Conservation (phyloP, 1,140 invertebrate species). For the Drosophila nikananu region DNA sequence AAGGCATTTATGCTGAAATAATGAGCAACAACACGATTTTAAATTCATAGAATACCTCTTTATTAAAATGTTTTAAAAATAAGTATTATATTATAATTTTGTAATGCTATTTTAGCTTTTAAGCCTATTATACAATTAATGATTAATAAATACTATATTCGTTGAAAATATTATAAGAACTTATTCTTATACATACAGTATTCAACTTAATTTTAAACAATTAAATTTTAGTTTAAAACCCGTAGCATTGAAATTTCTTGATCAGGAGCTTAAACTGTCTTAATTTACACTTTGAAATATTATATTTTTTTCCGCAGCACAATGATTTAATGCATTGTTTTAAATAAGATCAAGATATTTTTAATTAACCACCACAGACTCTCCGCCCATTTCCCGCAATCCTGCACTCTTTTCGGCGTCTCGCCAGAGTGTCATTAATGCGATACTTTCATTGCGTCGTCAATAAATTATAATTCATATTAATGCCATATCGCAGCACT, state of each 20-base stretch:
- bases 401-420: not conserved
- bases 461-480: slow-evolving; percentile 50
- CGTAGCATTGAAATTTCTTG: not conserved
- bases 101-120: not conserved
- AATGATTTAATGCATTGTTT: not conserved
- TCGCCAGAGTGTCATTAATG: slow-evolving; percentile 30
- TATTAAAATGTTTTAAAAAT: not conserved
- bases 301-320: not conserved
- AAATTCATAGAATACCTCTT: not conserved
- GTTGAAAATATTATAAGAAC: no score
- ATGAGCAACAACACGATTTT: not conserved
- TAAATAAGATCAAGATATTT: slow-evolving; percentile 8
- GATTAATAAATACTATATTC: not conserved
- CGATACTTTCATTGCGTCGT: slow-evolving; percentile 27
- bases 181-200: no score
- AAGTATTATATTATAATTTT: not conserved
- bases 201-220: not conserved
- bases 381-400: not conserved
- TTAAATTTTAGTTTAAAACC: not conserved
- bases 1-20: slow-evolving; percentile 8
- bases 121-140: not conserved
- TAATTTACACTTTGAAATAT: not conserved
- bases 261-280: not conserved
- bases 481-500: slow-evolving; percentile 27
- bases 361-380: slow-evolving; percentile 9